Evolutionary conservation across 1,140 invertebrate genomes (phyloP).

Genomic region (Drosophila teissieri): DNA sequence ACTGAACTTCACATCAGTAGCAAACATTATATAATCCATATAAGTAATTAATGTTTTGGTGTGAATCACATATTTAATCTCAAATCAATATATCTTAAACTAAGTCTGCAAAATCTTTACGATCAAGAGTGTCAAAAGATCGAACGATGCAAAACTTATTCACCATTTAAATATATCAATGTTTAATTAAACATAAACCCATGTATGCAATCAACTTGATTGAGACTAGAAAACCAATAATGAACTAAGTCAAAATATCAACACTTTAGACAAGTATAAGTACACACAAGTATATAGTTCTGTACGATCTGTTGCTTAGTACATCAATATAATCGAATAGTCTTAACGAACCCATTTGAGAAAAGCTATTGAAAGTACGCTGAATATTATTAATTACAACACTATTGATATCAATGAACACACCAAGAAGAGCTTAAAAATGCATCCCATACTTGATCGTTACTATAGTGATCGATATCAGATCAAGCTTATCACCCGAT

Average conservation of each 20-base stretch:
- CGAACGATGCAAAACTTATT: not conserved
- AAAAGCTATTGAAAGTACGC: conserved; percentile 12
- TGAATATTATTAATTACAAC: not conserved
- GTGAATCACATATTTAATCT: conserved; percentile 21
- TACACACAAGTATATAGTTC: not conserved
- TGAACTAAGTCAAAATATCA: not conserved
- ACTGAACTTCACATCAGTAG: not conserved
- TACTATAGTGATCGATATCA: conserved; percentile 13
- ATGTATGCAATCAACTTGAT: not conserved
- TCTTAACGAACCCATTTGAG: not conserved
- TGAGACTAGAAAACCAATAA: not conserved
- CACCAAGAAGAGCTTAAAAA: conserved; percentile 3
- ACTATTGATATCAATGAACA: not conserved
- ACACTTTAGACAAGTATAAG: not conserved
- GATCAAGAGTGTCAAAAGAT: not conserved
- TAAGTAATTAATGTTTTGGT: conserved; percentile 3
- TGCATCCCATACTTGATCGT: conserved; percentile 22
- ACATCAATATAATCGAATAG: not conserved
- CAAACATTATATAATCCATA: conserved; percentile 14
- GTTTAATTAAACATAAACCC: not conserved
- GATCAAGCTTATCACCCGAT: conserved; percentile 17
- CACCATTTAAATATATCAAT: not conserved
- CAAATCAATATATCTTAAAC: conserved; percentile 2
- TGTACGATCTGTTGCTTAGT: not conserved
- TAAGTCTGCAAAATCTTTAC: not conserved